Percentiles rank a stretch among this genome's conserved stretches.
Conservation (phyloP, 2,113 vertebrate genomes). For the Eulacestoma nigropectus region DNA sequence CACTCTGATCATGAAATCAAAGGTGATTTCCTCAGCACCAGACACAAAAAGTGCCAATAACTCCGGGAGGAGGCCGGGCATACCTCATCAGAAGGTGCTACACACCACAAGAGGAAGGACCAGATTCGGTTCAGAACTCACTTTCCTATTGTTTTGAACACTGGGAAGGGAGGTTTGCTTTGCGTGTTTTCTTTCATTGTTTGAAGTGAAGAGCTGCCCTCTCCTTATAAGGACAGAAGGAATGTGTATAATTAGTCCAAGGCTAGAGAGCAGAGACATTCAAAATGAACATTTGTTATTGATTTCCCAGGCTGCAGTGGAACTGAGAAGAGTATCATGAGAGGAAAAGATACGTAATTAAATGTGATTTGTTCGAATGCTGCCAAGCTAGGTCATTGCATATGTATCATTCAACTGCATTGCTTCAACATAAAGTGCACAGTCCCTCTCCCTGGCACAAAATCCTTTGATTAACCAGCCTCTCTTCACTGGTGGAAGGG, state of each 20-base stretch:
- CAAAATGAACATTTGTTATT: conserved; percentile 51
- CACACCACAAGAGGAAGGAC: background rate
- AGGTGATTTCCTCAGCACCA: background rate
- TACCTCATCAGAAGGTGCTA: background rate
- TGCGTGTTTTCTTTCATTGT: background rate
- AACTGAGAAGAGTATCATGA: background rate
- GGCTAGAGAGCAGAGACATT: conserved; percentile 13
- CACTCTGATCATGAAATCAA: background rate
- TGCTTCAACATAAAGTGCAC: background rate
- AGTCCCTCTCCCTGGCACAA: background rate
- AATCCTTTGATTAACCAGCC: conserved; percentile 3
- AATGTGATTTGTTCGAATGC: background rate
- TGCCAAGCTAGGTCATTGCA: conserved; percentile 13
- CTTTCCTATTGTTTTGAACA: background rate
- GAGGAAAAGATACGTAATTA: background rate
- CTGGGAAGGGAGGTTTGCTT: background rate
- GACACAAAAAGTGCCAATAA: background rate
- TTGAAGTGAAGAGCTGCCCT: background rate
- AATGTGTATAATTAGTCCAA: conserved; percentile 41
- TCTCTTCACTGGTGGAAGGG: background rate
- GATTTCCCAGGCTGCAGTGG: conserved; percentile 1
- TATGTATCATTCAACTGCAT: background rate
- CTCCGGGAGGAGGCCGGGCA: background rate
- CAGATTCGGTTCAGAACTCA: background rate
- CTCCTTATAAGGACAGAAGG: conserved; percentile 11